Conservation (phyloP, 2,113 vertebrate genomes). For the Thomomys bottae region DNA sequence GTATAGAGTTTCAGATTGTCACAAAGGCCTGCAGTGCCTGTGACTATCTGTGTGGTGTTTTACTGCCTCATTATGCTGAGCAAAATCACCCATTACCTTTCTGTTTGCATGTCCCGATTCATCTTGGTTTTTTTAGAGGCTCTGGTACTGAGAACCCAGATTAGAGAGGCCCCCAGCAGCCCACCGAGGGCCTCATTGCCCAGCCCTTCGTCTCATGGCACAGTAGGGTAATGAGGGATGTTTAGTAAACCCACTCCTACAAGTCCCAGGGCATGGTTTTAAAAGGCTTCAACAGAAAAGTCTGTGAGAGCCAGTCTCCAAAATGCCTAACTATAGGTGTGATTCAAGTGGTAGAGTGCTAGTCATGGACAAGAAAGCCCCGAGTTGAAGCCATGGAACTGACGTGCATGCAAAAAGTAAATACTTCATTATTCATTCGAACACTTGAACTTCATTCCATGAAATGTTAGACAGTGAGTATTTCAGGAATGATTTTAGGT, state of each 20-base stretch:
- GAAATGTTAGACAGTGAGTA: not conserved
- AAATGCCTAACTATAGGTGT: no score
- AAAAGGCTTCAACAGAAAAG: no score
- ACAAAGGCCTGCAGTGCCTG: not conserved
- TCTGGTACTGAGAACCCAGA: no score
- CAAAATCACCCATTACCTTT: not conserved
- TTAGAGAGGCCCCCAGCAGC: not conserved
- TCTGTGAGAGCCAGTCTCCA: no score
- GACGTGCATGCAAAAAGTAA: no score
- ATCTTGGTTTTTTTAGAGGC: not conserved
- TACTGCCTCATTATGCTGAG: not conserved
- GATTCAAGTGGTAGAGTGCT: no score
- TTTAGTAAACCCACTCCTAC: not conserved
- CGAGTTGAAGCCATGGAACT: no score
- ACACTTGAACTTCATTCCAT: not conserved
- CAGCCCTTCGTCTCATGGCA: not conserved
- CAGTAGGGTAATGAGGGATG: not conserved
- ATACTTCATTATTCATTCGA: not conserved
- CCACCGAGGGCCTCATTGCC: not conserved
- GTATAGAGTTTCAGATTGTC: accelerated
- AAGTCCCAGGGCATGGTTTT: not conserved
- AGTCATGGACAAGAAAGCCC: no score
- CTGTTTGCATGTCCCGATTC: not conserved
- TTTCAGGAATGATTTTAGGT: no score
- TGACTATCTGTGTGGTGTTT: not conserved